phyloP scores from a whole-genome alignment of 2,888 invertebrate species.

The Pachliopta kotzebuea region DNA sequence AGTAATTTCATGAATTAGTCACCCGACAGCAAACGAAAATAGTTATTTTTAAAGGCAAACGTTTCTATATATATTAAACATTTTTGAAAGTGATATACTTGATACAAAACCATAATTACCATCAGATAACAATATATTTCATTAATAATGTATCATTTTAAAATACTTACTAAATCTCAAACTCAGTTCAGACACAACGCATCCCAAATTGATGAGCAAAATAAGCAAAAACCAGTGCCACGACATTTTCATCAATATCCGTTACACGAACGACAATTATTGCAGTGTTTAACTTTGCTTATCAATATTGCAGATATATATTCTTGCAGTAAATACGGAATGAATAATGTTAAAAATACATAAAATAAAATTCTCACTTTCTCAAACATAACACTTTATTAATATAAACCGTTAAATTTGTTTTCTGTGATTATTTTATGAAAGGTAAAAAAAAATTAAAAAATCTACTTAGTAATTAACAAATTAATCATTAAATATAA shows the following conservation, averaged over 20 bases:
- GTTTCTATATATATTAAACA: too few relatives aligned
- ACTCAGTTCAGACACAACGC: slow-evolving; percentile 60
- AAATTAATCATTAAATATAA: not conserved
- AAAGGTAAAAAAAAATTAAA: too few relatives aligned
- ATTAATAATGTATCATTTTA: not conserved
- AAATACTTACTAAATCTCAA: slow-evolving; percentile 62
- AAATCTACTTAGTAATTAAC: too few relatives aligned
- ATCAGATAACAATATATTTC: too few relatives aligned
- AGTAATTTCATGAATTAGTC: too few relatives aligned
- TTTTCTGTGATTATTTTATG: too few relatives aligned
- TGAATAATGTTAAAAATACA: slow-evolving; percentile 57
- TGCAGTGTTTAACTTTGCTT: slow-evolving; percentile 56
- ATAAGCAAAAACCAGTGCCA: slow-evolving; percentile 46
- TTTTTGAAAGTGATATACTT: too few relatives aligned
- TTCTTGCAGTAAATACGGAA: slow-evolving; percentile 69
- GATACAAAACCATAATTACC: too few relatives aligned
- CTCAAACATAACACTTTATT: slow-evolving; percentile 51
- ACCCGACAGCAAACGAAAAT: too few relatives aligned
- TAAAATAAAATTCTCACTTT: slow-evolving; percentile 68
- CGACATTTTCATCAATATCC: slow-evolving; percentile 42
- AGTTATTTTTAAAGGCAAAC: too few relatives aligned
- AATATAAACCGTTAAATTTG: not conserved
- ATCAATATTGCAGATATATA: slow-evolving; percentile 66
- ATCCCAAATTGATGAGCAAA: slow-evolving; percentile 52
- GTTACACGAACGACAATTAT: slow-evolving; percentile 47